Evolutionary conservation across 2,797 vertebrate species (phyloP).

Genomic region (Pseudomugil tenellus): DNA sequence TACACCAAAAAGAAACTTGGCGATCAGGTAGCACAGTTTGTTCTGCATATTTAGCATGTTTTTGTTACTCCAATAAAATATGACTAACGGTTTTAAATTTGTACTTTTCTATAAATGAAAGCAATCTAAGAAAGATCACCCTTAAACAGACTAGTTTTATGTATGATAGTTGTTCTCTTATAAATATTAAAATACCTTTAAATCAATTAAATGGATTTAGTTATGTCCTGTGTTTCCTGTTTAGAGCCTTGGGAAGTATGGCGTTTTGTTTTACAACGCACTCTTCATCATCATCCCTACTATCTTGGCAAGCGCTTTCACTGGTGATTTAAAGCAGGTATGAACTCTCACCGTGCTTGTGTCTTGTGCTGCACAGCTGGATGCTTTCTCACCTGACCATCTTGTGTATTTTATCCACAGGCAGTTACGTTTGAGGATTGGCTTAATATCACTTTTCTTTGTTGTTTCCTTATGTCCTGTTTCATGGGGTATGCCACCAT

Average conservation of each 20-base stretch:
- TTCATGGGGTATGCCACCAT: conserved; percentile 88
- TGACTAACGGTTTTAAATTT: no score
- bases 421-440: conserved; percentile 87
- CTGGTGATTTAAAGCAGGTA: conserved; percentile 90
- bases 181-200: neutral
- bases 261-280: conserved; percentile 94
- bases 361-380: neutral
- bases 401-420: conserved; percentile 68
- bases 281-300: conserved; percentile 90
- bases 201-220: neutral
- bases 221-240: conserved; percentile 23
- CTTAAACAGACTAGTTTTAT: no score
- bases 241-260: conserved; percentile 91
- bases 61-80: neutral
- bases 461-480: conserved; percentile 91
- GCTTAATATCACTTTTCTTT: conserved; percentile 83
- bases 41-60: neutral
- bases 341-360: neutral
- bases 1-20: conserved; percentile 93
- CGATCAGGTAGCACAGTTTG: conserved; percentile 76
- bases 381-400: neutral
- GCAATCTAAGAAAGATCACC: no score
- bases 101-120: no score
- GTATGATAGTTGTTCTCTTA: no score
- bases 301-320: conserved; percentile 82